Evolutionary conservation across 2,888 invertebrate species (phyloP), one percentile per base, ranked within the genome.

Genomic region (Cataglyphis rosenhaueri): DNA sequence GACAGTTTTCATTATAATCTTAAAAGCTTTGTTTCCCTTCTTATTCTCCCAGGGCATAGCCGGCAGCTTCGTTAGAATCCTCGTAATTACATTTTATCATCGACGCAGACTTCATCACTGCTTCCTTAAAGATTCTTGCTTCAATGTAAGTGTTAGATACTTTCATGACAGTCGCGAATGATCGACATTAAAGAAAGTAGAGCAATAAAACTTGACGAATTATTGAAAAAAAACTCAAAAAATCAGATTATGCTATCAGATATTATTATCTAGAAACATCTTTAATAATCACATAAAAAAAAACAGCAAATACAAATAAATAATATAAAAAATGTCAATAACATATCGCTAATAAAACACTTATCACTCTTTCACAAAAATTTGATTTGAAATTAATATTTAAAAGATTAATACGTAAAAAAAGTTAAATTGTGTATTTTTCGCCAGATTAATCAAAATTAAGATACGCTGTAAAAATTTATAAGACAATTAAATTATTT

Each of bases 71-170:
- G 59, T 71, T 71, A 61, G 44, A 71, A 79, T 79, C 71, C 78
- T 59, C 57, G 44, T 79, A 79, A 79, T 79, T 79, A 61, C 59
- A 18, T 71, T 79, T 71, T 32, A 44, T 71, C 78, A 79, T 71
- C 35, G 71, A 32, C 70, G 59, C 73, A 79, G 71, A 79, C 78
- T 79, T 79, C 59, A 78, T 78, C 68, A 21, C 70, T 57, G 21
- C 78, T 70, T 57, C 59, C 8, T 32, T 21, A 66, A 78, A 41
- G 32, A 68, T 55, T 12, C 38, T 59, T 44, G 44, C 44, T 44
- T 59, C 44, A 71, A 78, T 78, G 18, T 59, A 78, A 71, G 78
- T 70, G 35, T 71, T 35, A 79, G 44, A 70, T 44, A 59, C 35
- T 57, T 32, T n/a, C 35, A 12, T 15, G 35, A 57, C 35, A 70